Conservation (phyloP, 2,888 invertebrate genomes). For the Emmelina monodactyla region DNA sequence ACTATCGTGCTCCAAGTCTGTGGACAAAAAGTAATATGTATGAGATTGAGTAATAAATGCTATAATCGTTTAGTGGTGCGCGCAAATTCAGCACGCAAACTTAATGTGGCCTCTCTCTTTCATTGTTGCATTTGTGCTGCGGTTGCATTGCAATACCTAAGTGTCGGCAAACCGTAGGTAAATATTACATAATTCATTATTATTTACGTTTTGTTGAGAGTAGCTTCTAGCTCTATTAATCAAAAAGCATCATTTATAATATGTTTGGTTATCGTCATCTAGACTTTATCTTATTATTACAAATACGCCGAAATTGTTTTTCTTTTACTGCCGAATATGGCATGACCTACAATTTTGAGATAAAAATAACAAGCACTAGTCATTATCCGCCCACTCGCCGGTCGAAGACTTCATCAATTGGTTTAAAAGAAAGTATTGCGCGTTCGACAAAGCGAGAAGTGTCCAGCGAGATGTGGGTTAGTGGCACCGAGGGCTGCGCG, state of each 20-base stretch:
- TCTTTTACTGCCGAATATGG: too few relatives aligned
- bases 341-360: not conserved
- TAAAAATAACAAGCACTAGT: constrained; percentile 11
- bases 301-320: too few relatives aligned
- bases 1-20: constrained; percentile 42
- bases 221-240: too few relatives aligned
- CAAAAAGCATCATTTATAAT: too few relatives aligned
- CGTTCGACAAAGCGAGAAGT: constrained; percentile 49
- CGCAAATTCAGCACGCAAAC: constrained; percentile 35
- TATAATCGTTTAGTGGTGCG: constrained; percentile 29
- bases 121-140: constrained; percentile 31
- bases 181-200: too few relatives aligned
- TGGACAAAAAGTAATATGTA: constrained; percentile 44
- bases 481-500: constrained; percentile 30
- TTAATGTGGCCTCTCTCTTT: constrained; percentile 50
- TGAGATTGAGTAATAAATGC: constrained; percentile 47
- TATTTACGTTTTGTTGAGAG: too few relatives aligned
- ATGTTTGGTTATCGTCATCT: too few relatives aligned
- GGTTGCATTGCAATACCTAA: too few relatives aligned
- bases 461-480: constrained; percentile 59
- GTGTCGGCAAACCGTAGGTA: too few relatives aligned
- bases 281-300: too few relatives aligned
- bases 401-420: constrained; percentile 50
- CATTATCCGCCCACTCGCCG: constrained; percentile 32
- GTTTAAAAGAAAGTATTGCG: constrained; percentile 52